Percentiles rank a stretch among this genome's conserved stretches.
These are phyloP conservation scores for Phymanthus crucifer DNA, from an alignment of 92 coral and sea anemone species.

Conservation along the genomic window DNA sequence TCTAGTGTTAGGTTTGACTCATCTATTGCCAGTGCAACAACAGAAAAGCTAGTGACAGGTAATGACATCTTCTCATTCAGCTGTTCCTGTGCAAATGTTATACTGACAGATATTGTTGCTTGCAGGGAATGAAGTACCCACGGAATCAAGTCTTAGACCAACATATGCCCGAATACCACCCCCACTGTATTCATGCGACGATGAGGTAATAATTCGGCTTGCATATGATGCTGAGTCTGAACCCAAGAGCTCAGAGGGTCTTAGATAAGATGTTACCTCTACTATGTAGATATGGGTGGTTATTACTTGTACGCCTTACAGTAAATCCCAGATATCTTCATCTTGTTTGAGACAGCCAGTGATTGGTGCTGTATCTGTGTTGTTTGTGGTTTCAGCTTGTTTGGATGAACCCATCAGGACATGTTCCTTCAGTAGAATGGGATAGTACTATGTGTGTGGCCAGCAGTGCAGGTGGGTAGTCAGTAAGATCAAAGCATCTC, in stretches of 20 bases:
- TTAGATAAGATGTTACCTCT: too few relatives aligned
- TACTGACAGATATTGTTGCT: background rate
- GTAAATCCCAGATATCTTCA: too few relatives aligned
- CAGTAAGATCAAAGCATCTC: background rate
- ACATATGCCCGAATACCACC: constrained; percentile 85
- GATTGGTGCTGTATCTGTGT: too few relatives aligned
- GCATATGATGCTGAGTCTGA: too few relatives aligned
- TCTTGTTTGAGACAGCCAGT: too few relatives aligned
- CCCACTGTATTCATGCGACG: constrained; percentile 95
- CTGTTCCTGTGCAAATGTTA: too few relatives aligned
- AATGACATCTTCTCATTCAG: background rate
- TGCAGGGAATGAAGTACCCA: constrained; percentile 67
- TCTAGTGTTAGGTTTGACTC: constrained; percentile 85
- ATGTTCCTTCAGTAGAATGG: constrained; percentile 82
- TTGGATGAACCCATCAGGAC: constrained; percentile 98
- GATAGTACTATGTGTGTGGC: constrained; percentile 94
- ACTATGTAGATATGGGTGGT: too few relatives aligned
- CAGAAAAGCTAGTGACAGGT: constrained; percentile 96
- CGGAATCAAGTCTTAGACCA: constrained; percentile 81
- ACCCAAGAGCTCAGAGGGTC: too few relatives aligned
- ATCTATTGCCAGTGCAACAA: constrained; percentile 68
- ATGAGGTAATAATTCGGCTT: too few relatives aligned
- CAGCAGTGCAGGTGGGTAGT: constrained; percentile 80
- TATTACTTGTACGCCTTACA: too few relatives aligned
- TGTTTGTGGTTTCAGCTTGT: constrained; percentile 54